Evolutionary conservation across 2,113 vertebrate genomes (phyloP), one percentile per base, ranked within the genome.

Genomic region (Hyaena hyaena): DNA sequence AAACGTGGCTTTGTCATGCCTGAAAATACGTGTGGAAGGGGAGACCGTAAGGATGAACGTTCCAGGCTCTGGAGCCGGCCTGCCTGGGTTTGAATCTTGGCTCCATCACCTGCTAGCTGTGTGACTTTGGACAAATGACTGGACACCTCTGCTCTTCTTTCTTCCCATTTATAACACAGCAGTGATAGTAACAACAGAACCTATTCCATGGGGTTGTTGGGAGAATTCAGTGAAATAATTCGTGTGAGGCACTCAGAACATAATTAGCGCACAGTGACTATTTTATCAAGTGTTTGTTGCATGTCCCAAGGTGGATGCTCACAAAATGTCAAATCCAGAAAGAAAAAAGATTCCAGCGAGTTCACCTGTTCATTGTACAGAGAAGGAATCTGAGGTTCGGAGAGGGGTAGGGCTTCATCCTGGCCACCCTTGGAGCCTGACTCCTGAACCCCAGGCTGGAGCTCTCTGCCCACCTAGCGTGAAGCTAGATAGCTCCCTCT

Each of bases 391-490:
- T 17, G 69, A 77, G 35, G 16, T 61, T 33, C 8, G 11, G 35
- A 33, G 71, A 86, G 21, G 8, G 7, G 2, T 68, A 31, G 23
- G 73, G 2, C 5, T 43, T 17, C 23, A 4, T 5, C 14, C 3
- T 0, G 21, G 63, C 14, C 26, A 6, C 17, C 65, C 12, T 4
- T 6, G 24, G 48, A 7, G 39, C 7, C n/a, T 65, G 39, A 15
- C 55, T 69, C 28, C 43, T 16, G 23, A 16, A 12, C 24, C 69
- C 16, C 4, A 68, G 28, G 14, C n/a, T 4, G 14, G 61, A 48
- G 43, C 0, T 2, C 45, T 43, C 12, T 0, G 17, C 7, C 24
- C 21, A 16, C 53, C 14, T 14, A 11, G 8, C 2, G 0, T 17
- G 63, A 43, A 10, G 50, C n/a, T 0, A 17, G 61, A 43, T 21